A percentile compares a stretch with the other conserved stretches of the same genome.
Conservation (phyloP, 2,113 vertebrate species). For the sheep (Ovis aries) region ARS-UI_Ramb_v3.0 NC_056056.1:40654001-40654500, state of each 20-base stretch:
- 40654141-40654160: background rate
- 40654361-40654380: background rate
- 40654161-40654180: background rate
- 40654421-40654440: background rate
- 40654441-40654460: background rate
- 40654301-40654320: background rate
- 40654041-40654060: background rate
- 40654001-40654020: background rate
- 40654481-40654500: background rate
- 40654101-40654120: background rate
- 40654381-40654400: background rate
- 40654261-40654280: background rate
- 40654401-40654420: background rate
- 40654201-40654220: background rate
- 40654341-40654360: background rate
- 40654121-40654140: background rate
- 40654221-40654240: background rate
- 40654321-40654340: background rate
- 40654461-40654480: background rate
- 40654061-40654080: background rate
- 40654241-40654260: background rate
- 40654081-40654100: background rate
- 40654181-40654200: background rate
- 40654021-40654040: background rate
- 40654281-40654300: background rate